Percentiles rank a stretch among this genome's conserved stretches.
These are phyloP conservation scores for Palythoa caribaeorum DNA, from an alignment of 92 coral and sea anemone species.

Conservation along the genomic window DNA sequence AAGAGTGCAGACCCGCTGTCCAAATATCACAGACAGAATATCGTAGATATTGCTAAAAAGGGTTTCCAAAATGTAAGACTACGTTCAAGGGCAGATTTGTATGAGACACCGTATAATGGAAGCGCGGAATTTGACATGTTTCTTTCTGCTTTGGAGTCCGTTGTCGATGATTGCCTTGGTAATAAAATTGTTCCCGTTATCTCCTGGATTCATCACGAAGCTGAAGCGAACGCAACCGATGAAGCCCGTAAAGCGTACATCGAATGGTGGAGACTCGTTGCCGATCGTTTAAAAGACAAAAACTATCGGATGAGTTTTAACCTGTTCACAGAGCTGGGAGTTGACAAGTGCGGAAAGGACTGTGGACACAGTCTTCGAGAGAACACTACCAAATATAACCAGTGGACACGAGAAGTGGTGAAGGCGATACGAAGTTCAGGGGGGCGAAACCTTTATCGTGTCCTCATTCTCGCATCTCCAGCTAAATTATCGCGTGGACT, in stretches of 20 bases:
- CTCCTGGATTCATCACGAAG: slow-evolving; percentile 77
- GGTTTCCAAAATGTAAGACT: slow-evolving; percentile 75
- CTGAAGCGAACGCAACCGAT: slow-evolving; percentile 68
- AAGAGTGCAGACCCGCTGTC: slow-evolving; percentile 49
- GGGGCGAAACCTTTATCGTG: slow-evolving; percentile 64
- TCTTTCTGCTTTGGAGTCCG: slow-evolving; percentile 49
- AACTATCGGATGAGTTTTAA: slow-evolving; percentile 76
- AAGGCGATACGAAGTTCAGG: slow-evolving; percentile 56
- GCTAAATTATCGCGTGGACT: slow-evolving; percentile 62
- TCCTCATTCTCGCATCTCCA: slow-evolving; percentile 75
- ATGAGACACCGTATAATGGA: slow-evolving; percentile 45
- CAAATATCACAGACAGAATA: slow-evolving; percentile 65
- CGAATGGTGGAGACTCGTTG: slow-evolving; percentile 77
- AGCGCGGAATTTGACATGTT: slow-evolving; percentile 42
- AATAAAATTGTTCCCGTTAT: slow-evolving; percentile 66
- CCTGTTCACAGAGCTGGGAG: slow-evolving; percentile 84
- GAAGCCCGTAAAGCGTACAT: slow-evolving; percentile 58
- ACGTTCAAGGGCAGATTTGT: slow-evolving; percentile 67
- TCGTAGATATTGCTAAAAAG: slow-evolving; percentile 54
- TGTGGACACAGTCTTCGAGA: slow-evolving; percentile 72
- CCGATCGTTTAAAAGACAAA: slow-evolving; percentile 58
- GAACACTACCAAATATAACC: slow-evolving; percentile 62
- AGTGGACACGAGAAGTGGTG: slow-evolving; percentile 72
- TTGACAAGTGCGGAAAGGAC: slow-evolving; percentile 55
- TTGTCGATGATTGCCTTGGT: slow-evolving; percentile 66